Evolutionary conservation across 2,113 vertebrate genomes (phyloP).

Genomic region (Cavia aperea): DNA sequence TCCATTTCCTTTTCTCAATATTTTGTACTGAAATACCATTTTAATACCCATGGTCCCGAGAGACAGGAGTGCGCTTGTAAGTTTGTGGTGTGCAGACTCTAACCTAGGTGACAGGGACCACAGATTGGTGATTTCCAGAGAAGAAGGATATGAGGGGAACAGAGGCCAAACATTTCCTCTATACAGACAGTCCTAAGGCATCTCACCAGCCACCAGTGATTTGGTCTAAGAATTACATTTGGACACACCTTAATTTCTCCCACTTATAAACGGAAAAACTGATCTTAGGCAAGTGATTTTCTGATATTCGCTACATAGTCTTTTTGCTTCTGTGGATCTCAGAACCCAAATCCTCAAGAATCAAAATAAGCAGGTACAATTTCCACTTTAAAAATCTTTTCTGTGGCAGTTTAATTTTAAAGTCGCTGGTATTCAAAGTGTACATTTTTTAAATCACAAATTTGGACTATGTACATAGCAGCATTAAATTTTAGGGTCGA

Average conservation of each 20-base stretch:
- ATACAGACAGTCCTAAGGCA: neutral
- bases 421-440: neutral
- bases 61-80: neutral
- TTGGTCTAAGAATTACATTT: neutral
- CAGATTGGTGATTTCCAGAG: neutral
- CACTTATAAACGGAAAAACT: neutral
- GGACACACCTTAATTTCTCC: neutral
- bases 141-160: neutral
- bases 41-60: neutral
- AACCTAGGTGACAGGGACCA: neutral
- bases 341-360: neutral
- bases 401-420: neutral
- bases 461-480: neutral
- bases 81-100: neutral
- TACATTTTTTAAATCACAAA: constrained; percentile 26
- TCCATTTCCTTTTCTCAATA: constrained; percentile 10
- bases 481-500: constrained; percentile 1
- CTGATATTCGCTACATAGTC: neutral
- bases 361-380: neutral
- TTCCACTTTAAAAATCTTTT: constrained; percentile 19
- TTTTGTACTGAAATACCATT: neutral
- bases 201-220: neutral
- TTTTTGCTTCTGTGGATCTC: neutral
- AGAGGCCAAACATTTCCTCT: neutral
- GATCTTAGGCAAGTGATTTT: neutral